Evolutionary conservation across 2,797 vertebrate genomes (phyloP), one percentile per base, ranked within the genome.

Genomic region (Caiman crocodilus): DNA sequence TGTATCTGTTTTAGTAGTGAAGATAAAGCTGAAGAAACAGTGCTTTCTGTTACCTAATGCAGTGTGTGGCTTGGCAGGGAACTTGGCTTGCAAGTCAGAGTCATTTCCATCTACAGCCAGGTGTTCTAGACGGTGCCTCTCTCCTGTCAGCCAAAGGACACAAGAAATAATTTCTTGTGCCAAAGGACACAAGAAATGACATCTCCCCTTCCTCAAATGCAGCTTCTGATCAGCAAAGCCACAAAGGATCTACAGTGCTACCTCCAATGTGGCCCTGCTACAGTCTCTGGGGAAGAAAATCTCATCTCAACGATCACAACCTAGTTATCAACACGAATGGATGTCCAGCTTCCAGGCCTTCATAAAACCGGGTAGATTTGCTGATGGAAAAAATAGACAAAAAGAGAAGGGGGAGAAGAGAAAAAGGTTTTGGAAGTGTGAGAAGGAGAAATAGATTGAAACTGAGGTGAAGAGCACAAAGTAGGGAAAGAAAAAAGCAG

Each of bases 191-290:
- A 50, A 50, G 42, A 50, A 50, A 50, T 50, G 9, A 50, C 42
- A 50, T 50, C 42, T 50, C 42, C 42, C 42, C 42, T 50, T 50
- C 42, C 42, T 50, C 42, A 50, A 50, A 50, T 50, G 42, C 42
- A 50, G 42, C 10, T 11, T 9, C 42, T 50, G 42, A 50, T 50
- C 42, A 50, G 42, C 42, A 50, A 50, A 50, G 42, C 42, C 42
- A 50, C 42, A 50, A 50, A 50, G 9, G 42, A 50, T 50, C 42
- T 21, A 76, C 67, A 32, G 23, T 0, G 0, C 50, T 50, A 14
- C 32, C 61, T 77, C 25, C 14, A 42, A 1, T 16, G 32, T 7
- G 28, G 32, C 28, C 6, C 20, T 77, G 26, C 61, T 79, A 32
- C 2, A 18, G 42, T 50, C 42, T 50, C 42, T 50, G 9, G 42